These are phyloP conservation scores for Heliconius nattereri DNA, from an alignment of 1,140 invertebrate genomes.

Conservation along the genomic window DNA sequence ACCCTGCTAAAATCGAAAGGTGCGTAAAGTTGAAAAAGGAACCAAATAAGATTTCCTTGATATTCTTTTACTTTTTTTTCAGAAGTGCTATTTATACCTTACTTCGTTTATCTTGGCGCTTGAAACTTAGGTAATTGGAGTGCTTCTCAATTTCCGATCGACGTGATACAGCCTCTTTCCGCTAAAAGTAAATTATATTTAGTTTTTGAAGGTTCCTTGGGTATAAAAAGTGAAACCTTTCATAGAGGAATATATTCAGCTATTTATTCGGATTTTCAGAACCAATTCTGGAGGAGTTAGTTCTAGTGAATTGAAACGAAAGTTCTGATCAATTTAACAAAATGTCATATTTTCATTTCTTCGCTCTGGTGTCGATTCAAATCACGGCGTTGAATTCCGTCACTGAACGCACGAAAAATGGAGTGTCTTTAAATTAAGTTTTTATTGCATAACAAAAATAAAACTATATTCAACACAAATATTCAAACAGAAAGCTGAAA, in stretches of 20 bases:
- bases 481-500: too few relatives aligned
- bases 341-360: too few relatives aligned
- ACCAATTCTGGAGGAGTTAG: not conserved
- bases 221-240: not conserved
- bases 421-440: too few relatives aligned
- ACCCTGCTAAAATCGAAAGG: too few relatives aligned
- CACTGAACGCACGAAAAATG: too few relatives aligned
- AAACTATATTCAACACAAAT: too few relatives aligned
- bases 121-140: slow-evolving; percentile 46
- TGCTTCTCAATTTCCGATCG: slow-evolving; percentile 43
- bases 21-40: not conserved
- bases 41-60: not conserved
- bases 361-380: too few relatives aligned
- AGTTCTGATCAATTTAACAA: not conserved
- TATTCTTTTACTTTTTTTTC: slow-evolving; percentile 11
- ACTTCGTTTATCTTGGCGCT: slow-evolving; percentile 35
- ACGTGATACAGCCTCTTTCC: slow-evolving; percentile 32
- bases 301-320: too few relatives aligned
- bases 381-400: too few relatives aligned
- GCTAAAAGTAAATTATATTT: slow-evolving; percentile 9
- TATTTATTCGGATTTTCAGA: not conserved
- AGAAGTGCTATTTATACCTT: slow-evolving; percentile 25
- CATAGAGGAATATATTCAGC: not conserved
- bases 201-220: not conserved
- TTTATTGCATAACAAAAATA: too few relatives aligned